These are phyloP conservation scores for Caenorhabditis sinica DNA, from an alignment of 2,888 invertebrate species.

Conservation along the genomic window DNA sequence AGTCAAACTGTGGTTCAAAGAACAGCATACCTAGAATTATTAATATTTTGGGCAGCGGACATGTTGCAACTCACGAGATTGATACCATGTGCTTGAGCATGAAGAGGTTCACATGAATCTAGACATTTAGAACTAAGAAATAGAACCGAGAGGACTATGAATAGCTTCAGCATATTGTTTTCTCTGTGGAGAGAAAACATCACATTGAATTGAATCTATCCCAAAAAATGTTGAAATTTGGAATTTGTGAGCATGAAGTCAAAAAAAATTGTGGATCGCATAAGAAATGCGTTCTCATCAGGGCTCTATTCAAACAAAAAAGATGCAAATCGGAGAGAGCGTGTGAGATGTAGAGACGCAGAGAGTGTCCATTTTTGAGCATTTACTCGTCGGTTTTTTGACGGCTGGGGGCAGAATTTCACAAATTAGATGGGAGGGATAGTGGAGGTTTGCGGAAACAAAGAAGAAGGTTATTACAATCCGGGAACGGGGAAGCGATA, in stretches of 20 bases:
- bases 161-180: constrained; percentile 3
- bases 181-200: neutral
- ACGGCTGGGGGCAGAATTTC: neutral
- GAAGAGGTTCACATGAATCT: constrained; percentile 56
- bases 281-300: constrained; percentile 65
- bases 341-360: constrained; percentile 38
- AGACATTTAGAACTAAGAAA: neutral
- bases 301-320: constrained; percentile 62
- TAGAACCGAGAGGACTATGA: constrained; percentile 2
- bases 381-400: constrained; percentile 32
- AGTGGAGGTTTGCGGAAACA: neutral
- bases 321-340: constrained; percentile 34
- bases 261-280: constrained; percentile 40
- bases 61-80: constrained; percentile 58
- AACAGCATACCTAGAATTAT: constrained; percentile 71
- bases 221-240: constrained; percentile 22
- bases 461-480: neutral
- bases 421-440: neutral
- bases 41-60: neutral
- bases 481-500: too few relatives aligned
- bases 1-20: constrained; percentile 46
- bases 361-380: constrained; percentile 60
- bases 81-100: constrained; percentile 65
- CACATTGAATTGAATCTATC: constrained; percentile 5
- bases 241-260: constrained; percentile 34